These are phyloP conservation scores for Diplosoma virens DNA, from an alignment of 23 tunicate species.

Conservation along the genomic window DNA sequence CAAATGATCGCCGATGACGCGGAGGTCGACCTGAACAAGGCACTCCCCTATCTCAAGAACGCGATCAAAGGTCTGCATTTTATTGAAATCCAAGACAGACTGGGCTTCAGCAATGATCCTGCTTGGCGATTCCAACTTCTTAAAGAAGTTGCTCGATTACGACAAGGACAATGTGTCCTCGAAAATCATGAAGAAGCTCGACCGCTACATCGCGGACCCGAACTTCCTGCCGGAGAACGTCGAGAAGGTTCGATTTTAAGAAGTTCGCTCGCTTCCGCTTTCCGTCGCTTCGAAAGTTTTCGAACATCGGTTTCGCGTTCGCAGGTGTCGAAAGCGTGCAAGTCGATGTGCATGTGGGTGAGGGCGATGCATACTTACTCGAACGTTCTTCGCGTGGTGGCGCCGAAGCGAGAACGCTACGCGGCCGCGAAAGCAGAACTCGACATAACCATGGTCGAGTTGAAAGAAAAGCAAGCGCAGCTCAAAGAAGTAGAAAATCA, in stretches of 20 bases:
- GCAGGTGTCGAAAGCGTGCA: constrained; percentile 93
- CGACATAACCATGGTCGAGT: constrained; percentile 64
- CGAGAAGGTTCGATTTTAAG: too few species aligned
- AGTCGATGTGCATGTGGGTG: constrained; percentile 96
- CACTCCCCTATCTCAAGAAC: constrained; percentile 57
- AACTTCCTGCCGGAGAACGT: constrained; percentile 92
- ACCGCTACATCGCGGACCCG: constrained; percentile 68
- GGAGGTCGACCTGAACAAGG: constrained; percentile 77
- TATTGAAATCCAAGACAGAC: constrained; percentile 66
- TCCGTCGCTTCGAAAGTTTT: too few species aligned
- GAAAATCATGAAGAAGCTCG: constrained; percentile 60
- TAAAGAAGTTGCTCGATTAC: constrained; percentile 55
- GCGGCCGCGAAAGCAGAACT: constrained; percentile 79
- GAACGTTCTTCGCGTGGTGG: constrained; percentile 76
- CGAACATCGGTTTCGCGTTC: too few species aligned
- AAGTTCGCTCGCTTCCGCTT: too few species aligned
- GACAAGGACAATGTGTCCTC: constrained; percentile 83
- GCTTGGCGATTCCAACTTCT: constrained; percentile 80
- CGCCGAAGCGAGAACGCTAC: constrained; percentile 71
- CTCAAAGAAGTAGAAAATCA: constrained; percentile 66
- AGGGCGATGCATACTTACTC: constrained; percentile 93
- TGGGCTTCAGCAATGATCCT: constrained; percentile 75
- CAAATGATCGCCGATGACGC: constrained; percentile 94
- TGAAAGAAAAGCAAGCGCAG: constrained; percentile 79
- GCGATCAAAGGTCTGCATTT: constrained; percentile 88